Base-by-base conservation (phyloP, 2,888 invertebrate species). In the Standfussiana lucernea region DNA sequence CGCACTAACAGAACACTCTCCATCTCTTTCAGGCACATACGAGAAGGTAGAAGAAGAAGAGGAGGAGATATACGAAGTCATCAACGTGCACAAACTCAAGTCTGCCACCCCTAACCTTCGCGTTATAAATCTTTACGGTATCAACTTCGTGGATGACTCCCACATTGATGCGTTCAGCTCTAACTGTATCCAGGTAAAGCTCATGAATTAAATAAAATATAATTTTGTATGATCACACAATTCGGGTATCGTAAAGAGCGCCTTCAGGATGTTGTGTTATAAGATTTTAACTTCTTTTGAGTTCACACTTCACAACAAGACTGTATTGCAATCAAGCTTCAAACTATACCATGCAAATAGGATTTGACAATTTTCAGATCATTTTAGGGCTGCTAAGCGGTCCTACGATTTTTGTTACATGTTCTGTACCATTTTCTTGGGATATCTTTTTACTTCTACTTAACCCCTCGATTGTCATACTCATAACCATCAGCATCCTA, bases 21-120 rank as follows among this genome's bases (percentile, higher is more conserved):
- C 24, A 45, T 66, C 15, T 61, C 65, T 77, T 86, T n/a, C 93
- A 98, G 98, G 99, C 24, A 99, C 99, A 0, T 99, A 99, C 93
- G 99, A 99, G 93, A 99, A 99, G 93, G 98, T 99, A 8, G 99
- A 99, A 93, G 99, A 99, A 92, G 99, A 99, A 91, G 99, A 99
- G 91, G 99, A 99, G 92, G 99, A 99, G 96, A 99, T 99, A 89
- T 99, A 99, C 95, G 99, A 99, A 95, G 99, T 99, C 10, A 99
- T 99, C 89, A 99, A 99, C 97, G 99, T 99, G 42, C 99, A 99
- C 94, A 99, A 99, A 93, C 97, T 99, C 75, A 99, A 99, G 95
- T 99, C 99, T 0, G 99, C 99, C 10, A 99, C 99, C 0, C 99
- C 99, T 0, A 99, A 99, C 96, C 97, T 99, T 82, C 97, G 99